These are phyloP conservation scores for Natrix natrix DNA, from an alignment of 2,797 vertebrate genomes.

Conservation along the genomic window DNA sequence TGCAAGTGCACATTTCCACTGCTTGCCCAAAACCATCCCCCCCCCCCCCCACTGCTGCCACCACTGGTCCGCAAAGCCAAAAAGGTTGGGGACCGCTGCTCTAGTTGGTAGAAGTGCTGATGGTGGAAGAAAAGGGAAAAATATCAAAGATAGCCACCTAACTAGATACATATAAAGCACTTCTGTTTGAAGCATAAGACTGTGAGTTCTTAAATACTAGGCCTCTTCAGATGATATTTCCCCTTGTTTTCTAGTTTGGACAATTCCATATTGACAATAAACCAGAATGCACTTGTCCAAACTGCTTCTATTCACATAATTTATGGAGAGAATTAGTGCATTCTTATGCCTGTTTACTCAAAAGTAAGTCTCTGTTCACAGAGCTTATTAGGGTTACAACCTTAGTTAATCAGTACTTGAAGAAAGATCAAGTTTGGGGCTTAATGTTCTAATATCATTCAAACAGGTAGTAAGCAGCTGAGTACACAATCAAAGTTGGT, in stretches of 20 bases:
- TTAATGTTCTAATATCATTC: not conserved
- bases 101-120: not conserved
- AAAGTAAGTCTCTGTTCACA: not conserved
- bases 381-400: not conserved
- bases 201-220: not conserved
- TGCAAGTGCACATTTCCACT: too few species aligned
- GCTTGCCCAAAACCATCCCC: too few species aligned
- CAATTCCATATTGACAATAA: not conserved
- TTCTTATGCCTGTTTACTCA: not conserved
- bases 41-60: fast-evolving
- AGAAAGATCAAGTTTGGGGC: not conserved
- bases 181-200: conserved; percentile 1
- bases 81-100: not conserved
- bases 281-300: not conserved
- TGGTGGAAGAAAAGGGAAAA: not conserved
- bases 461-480: not conserved
- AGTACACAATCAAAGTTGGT: not conserved
- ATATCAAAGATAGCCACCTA: not conserved
- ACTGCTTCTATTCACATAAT: not conserved
- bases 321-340: not conserved
- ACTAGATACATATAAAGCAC: not conserved
- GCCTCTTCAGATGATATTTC: not conserved
- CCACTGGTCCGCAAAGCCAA: not conserved
- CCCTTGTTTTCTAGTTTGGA: not conserved
- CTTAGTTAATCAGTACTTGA: not conserved